Conservation (phyloP, 2,797 vertebrate genomes). For the Melanotaenia trifasciata region DNA sequence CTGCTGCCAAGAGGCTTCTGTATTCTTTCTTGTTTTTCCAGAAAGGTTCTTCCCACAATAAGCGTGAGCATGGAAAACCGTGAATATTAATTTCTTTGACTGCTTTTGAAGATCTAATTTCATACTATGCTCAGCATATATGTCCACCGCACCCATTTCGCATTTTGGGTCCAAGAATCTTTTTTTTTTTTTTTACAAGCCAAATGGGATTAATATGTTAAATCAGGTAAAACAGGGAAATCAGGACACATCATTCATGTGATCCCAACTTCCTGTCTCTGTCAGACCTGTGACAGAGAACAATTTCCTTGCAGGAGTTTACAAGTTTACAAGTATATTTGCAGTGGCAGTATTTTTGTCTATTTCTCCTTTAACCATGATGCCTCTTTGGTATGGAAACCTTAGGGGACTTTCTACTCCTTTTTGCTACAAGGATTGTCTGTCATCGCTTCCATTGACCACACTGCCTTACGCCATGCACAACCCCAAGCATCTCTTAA, state of each 20-base stretch:
- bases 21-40: constrained; percentile 30
- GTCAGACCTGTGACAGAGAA: constrained; percentile 26
- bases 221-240: constrained; percentile 61
- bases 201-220: constrained; percentile 70
- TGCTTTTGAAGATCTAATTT: constrained; percentile 76
- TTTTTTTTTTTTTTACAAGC: constrained; percentile 61
- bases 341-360: constrained; percentile 44
- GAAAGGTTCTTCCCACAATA: constrained; percentile 46
- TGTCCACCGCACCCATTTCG: constrained; percentile 40
- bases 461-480: constrained; percentile 54
- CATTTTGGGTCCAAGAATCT: constrained; percentile 48
- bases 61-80: constrained; percentile 46
- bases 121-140: constrained; percentile 41
- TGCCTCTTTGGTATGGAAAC: constrained; percentile 55
- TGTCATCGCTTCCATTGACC: constrained; percentile 47
- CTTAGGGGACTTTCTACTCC: constrained; percentile 58
- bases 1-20: constrained; percentile 32
- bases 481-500: constrained; percentile 68
- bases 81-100: constrained; percentile 69
- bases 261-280: constrained; percentile 48
- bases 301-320: constrained; percentile 66
- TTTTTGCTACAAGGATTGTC: constrained; percentile 58
- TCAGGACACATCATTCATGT: constrained; percentile 48
- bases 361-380: constrained; percentile 50
- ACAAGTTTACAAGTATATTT: constrained; percentile 32